A percentile compares a stretch with the other conserved stretches of the same genome.
Conservation (phyloP, 2,113 vertebrate species). For the Aspidoscelis tigris region DNA sequence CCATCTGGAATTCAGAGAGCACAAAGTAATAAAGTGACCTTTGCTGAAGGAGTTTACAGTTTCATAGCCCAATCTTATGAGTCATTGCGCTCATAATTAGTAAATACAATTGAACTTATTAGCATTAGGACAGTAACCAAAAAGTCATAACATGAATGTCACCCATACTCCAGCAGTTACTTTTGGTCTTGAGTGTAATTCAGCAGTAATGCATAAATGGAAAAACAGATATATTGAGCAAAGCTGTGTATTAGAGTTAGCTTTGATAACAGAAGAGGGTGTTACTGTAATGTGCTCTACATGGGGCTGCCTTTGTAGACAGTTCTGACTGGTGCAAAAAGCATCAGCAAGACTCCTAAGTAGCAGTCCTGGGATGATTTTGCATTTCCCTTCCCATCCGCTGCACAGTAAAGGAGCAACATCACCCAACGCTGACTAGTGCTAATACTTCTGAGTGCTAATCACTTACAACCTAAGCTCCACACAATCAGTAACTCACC, state of each 20-base stretch:
- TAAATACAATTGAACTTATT: background rate
- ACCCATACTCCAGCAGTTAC: background rate
- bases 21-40: background rate
- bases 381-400: too few relatives aligned
- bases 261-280: too few relatives aligned
- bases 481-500: too few relatives aligned
- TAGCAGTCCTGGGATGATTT: too few relatives aligned
- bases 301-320: too few relatives aligned
- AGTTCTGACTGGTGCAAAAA: too few relatives aligned
- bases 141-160: background rate
- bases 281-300: too few relatives aligned
- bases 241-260: background rate
- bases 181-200: background rate
- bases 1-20: background rate
- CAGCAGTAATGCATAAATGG: background rate
- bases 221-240: background rate
- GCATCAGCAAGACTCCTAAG: too few relatives aligned
- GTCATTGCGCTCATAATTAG: background rate
- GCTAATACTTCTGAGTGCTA: too few relatives aligned
- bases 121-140: background rate
- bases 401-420: too few relatives aligned
- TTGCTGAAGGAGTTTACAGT: background rate
- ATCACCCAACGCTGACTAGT: too few relatives aligned
- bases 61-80: background rate
- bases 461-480: too few relatives aligned